Base-by-base conservation (phyloP, 2,888 invertebrate species). In the Dasysyrphus tricinctus region DNA sequence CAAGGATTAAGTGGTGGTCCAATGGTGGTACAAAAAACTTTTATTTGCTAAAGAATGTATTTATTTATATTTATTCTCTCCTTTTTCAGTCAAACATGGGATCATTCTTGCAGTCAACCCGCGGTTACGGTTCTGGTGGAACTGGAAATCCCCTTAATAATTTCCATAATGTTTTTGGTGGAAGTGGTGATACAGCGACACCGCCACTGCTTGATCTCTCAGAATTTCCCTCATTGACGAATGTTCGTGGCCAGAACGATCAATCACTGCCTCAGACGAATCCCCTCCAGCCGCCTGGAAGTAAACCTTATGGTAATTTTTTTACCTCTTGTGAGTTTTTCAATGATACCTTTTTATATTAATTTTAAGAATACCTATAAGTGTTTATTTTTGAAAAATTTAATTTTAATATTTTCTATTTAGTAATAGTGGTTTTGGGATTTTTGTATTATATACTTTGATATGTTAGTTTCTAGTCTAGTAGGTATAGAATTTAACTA, bases 141-240 rank as follows among this genome's bases (percentile, higher is more conserved):
- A 93, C 93, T 91, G 93, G 94, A 90, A 94, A 93, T 79, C 94
- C 94, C 93, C 96, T 97, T 93, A 94, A 93, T 90, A 94, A 94
- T 93, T 96, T 97, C 94, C 97, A 97, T 93, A 96, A 96, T 90
- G 97, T 97, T 93, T 97, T 97, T 93, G 95, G 95, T 91, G 95
- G 95, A 85, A 95, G 95, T 90, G 95, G 96, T 87, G 96, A 96
- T 91, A 95, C 95, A 90, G 95, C 95, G 91, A 97, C 97, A 91
- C 97, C 97, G 88, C 97, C 97, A 89, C 94, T 97, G 89, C 94
- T 98, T 90, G 98, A 98, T 94, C 95, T 97, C 89, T 97, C 97
- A 91, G 98, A 98, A 94, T 98, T 98, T 93, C 98, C 98, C 88
- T 97, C 97, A 89, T 94, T 98, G 91, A 97, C 97, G 90, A 93